Base-by-base conservation (phyloP, 2,888 invertebrate genomes). In the Nebria brevicollis region DNA sequence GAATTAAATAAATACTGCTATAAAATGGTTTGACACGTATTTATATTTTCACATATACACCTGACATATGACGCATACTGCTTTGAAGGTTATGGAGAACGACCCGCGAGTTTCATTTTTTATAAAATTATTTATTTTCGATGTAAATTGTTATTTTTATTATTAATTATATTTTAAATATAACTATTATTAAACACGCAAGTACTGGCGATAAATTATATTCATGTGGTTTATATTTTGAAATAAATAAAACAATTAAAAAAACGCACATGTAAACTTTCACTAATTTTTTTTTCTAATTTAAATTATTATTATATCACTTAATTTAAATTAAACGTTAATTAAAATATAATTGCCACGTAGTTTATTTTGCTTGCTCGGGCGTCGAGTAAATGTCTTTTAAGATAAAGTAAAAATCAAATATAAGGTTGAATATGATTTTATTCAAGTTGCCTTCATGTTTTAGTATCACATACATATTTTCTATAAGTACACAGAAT, bases 381-480 rank as follows among this genome's bases (percentile, higher is more conserved):
- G 5, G 5, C 34, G 34, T 34, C 34, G 34, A 34, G 34, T 34
- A 34, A 5, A 34, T 34, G 34, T 34, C 7, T 54, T 43, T 54
- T 11, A 54, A 54, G 1, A 7, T 54, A 54, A 54, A 1, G 54
- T 8, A 54, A 64, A 64, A 74, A 74, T 41, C 15, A 15, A 42
- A 74, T 54, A 72, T 34, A 73, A 73, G 41, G n/a, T 75, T 75
- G 42, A 79, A 75, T 78, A 79, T 75, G 72, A 80, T 80, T 79
- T 80, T 80, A 80, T 54, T 80, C 73, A 79, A 79, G 74, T 54
- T 68, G 66, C 75, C 70, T 75, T 43, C 68, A 75, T 65, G 75
- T 75, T 54, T 54, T 80, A 70, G 74, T 80, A 80, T 80, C 80
- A 75, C 80, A 80, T 80, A 80, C 74, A 79, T 54, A 65, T 54